Conservation (phyloP, 2,797 vertebrate genomes). For the Coregonus suidteri region DNA sequence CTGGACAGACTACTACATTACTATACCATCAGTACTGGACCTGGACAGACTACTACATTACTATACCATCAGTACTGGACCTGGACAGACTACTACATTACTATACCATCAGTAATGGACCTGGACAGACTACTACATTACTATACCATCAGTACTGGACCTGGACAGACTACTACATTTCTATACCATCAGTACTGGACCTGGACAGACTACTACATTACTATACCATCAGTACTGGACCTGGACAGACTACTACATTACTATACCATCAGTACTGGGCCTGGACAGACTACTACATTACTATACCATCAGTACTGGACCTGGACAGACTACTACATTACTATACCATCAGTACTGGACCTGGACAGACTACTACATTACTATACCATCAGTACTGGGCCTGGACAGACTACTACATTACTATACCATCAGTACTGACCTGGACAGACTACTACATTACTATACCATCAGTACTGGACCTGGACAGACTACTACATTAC, state of each 20-base stretch:
- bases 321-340: not conserved
- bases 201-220: not conserved
- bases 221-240: conserved; percentile 17
- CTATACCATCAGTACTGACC: not conserved
- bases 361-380: not conserved
- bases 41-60: not conserved
- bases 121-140: not conserved
- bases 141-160: no score
- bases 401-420: not conserved
- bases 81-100: not conserved
- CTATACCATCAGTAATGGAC: not conserved
- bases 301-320: not conserved
- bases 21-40: not conserved
- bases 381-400: not conserved
- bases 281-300: not conserved
- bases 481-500: not conserved
- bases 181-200: conserved; percentile 17
- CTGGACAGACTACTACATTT: not conserved
- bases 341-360: not conserved
- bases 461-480: not conserved
- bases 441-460: not conserved
- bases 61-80: not conserved
- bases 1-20: not conserved
- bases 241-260: not conserved
- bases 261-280: conserved; percentile 16